Conservation (phyloP, 2,113 vertebrate species). For the Tamias sibiricus region DNA sequence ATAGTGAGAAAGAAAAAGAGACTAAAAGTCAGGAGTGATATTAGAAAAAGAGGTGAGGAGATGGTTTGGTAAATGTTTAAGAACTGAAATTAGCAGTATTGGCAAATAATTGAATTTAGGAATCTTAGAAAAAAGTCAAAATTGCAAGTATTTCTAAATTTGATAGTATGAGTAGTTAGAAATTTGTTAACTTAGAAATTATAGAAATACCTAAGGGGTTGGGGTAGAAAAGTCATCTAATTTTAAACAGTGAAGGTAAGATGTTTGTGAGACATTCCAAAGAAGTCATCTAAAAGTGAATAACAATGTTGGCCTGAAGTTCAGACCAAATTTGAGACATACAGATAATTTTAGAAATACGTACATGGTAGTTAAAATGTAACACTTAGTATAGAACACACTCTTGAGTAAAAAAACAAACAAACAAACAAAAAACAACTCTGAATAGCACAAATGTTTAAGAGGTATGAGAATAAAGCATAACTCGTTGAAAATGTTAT, state of each 20-base stretch:
- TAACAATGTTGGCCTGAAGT: not conserved
- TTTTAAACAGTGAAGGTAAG: not conserved
- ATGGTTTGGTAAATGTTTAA: not conserved
- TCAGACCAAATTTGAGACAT: not conserved
- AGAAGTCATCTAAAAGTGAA: not conserved
- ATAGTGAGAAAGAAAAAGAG: not conserved
- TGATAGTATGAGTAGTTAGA: not conserved
- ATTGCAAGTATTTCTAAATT: not conserved
- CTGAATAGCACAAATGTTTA: not conserved
- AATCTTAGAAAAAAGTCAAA: not conserved
- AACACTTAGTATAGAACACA: no score
- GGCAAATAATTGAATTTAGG: not conserved
- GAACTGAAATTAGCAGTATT: not conserved
- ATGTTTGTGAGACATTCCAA: not conserved
- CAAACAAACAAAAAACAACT: no score
- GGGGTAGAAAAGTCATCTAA: not conserved
- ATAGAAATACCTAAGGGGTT: not conserved
- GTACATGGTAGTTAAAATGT: not conserved
- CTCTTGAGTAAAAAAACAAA: not conserved
- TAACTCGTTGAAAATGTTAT: not conserved
- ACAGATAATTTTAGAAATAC: not conserved
- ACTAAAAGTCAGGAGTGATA: not conserved
- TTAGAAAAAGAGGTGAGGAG: not conserved
- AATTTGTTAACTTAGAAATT: not conserved
- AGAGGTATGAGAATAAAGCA: not conserved